Evolutionary conservation across 2,797 vertebrate genomes (phyloP).

Genomic region (Craterocephalus amniculus): DNA sequence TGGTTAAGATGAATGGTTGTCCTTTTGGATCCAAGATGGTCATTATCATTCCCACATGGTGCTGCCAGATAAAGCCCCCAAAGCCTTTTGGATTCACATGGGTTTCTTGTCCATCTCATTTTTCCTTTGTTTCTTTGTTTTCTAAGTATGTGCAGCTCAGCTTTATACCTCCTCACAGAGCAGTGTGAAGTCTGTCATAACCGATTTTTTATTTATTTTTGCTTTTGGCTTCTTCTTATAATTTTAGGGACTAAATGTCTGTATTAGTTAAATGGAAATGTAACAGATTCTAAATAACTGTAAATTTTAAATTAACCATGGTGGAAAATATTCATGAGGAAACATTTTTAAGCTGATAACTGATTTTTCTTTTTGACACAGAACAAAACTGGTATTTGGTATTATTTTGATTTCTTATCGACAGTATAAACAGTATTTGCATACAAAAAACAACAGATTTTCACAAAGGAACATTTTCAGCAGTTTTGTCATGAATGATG

Average conservation of each 20-base stretch:
- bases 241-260: constrained; percentile 8
- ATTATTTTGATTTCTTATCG: background rate
- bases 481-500: constrained; percentile 13
- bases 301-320: constrained; percentile 8
- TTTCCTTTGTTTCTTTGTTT: constrained; percentile 71
- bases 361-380: background rate
- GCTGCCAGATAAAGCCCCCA: constrained; percentile 85
- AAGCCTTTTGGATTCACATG: constrained; percentile 81
- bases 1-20: constrained; percentile 87
- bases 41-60: constrained; percentile 87
- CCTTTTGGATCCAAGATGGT: constrained; percentile 86
- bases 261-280: constrained; percentile 18
- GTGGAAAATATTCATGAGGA: background rate
- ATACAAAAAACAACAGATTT: constrained; percentile 25
- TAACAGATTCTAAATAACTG: background rate
- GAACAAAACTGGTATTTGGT: background rate
- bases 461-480: constrained; percentile 26
- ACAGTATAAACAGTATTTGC: background rate
- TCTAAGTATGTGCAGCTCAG: constrained; percentile 45
- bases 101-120: constrained; percentile 66
- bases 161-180: constrained; percentile 47
- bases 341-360: background rate
- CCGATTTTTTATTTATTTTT: background rate
- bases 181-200: constrained; percentile 15
- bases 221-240: constrained; percentile 28